Percentiles rank a stretch among this genome's conserved stretches.
phyloP scores from a whole-genome alignment of 2,113 vertebrate species.

The Scolopax mira region DNA sequence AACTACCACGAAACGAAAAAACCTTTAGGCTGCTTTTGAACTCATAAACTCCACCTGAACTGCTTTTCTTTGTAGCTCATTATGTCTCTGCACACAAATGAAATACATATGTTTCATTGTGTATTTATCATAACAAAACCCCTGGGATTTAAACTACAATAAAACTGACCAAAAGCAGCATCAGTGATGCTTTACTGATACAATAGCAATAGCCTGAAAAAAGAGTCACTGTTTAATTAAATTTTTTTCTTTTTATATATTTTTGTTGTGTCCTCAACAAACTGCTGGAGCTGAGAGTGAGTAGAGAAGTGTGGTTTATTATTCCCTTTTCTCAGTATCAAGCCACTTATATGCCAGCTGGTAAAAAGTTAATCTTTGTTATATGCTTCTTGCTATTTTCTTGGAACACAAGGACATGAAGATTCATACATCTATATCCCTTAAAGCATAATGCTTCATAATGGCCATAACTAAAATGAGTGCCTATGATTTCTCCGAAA shows the following conservation, averaged over 20 bases:
- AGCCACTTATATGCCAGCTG: background rate
- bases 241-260: background rate
- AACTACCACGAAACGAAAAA: background rate
- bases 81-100: background rate
- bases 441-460: background rate
- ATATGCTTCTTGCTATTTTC: background rate
- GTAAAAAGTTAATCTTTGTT: constrained; percentile 33
- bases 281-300: background rate
- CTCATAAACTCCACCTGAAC: background rate
- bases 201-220: background rate
- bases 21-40: constrained; percentile 16
- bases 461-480: background rate
- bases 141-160: background rate
- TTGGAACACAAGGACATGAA: background rate
- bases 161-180: background rate
- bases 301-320: background rate
- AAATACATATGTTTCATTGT: background rate
- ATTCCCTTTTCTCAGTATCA: background rate
- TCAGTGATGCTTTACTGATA: background rate
- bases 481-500: background rate
- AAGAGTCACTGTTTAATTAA: background rate
- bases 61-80: background rate
- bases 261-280: background rate
- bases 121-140: constrained; percentile 3
- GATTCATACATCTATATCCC: background rate